phyloP scores from a whole-genome alignment of 2,888 invertebrate species.

The Drosophila longiperda region DNA sequence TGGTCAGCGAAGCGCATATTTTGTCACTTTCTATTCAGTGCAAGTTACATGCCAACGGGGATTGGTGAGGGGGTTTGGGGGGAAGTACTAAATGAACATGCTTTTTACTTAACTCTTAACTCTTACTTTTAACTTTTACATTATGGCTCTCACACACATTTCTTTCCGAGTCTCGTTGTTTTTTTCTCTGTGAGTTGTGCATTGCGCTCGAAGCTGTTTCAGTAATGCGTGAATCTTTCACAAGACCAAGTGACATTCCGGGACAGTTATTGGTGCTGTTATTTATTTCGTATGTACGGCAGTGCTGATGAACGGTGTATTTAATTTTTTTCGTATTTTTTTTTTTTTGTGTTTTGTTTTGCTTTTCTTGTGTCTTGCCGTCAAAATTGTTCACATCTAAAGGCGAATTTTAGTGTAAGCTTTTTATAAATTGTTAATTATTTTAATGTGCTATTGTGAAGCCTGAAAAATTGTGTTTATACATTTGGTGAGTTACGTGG shows the following conservation, averaged over 20 bases:
- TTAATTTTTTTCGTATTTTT: background rate
- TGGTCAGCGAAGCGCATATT: constrained; percentile 50
- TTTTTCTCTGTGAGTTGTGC: constrained; percentile 25
- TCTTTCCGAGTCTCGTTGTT: constrained; percentile 6
- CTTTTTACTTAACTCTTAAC: constrained; percentile 26
- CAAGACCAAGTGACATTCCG: constrained; percentile 75
- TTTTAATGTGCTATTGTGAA: constrained; percentile 8
- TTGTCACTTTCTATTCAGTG: constrained; percentile 69
- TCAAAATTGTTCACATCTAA: constrained; percentile 10
- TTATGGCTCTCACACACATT: constrained; percentile 25
- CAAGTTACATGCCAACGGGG: constrained; percentile 31
- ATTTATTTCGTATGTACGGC: constrained; percentile 18
- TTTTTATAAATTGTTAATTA: background rate
- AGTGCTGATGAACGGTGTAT: constrained; percentile 4
- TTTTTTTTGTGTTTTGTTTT: background rate
- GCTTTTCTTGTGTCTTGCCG: background rate
- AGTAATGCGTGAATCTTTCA: constrained; percentile 82
- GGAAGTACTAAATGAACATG: constrained; percentile 19
- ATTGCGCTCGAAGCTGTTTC: constrained; percentile 53
- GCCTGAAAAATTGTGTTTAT: background rate
- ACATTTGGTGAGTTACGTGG: constrained; percentile 3
- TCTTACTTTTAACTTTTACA: constrained; percentile 49
- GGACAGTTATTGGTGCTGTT: constrained; percentile 31
- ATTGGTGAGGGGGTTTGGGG: background rate
- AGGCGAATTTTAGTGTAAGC: background rate